A percentile compares a stretch with the other conserved stretches of the same genome.
Conservation (phyloP, 2,797 vertebrate species). For the Poecilia velifera region DNA sequence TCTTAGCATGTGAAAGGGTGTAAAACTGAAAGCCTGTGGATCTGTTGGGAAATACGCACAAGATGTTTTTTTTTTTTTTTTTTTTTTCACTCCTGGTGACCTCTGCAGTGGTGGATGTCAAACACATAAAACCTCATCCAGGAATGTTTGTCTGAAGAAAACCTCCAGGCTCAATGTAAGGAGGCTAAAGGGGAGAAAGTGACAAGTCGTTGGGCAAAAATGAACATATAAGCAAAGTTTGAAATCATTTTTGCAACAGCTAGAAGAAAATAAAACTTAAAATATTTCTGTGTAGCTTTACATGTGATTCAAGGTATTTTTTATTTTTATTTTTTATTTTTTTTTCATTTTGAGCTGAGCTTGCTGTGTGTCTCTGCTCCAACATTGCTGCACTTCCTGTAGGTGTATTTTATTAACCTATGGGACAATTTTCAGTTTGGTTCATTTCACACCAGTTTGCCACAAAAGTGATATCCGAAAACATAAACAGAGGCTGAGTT, state of each 20-base stretch:
- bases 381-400: background rate
- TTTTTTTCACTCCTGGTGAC: background rate
- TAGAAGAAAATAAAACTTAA: background rate
- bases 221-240: background rate
- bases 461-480: background rate
- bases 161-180: background rate
- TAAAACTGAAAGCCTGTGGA: background rate
- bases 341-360: background rate
- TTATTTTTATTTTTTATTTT: background rate
- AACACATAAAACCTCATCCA: slow-evolving; percentile 4
- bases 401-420: background rate
- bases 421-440: background rate
- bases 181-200: background rate
- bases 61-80: background rate
- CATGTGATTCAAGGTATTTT: background rate
- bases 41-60: background rate
- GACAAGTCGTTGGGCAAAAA: background rate
- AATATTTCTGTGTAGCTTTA: background rate
- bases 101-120: background rate
- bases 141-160: background rate
- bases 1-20: background rate
- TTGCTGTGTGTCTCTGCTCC: background rate
- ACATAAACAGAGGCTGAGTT: background rate
- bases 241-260: background rate
- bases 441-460: background rate